Percentiles rank a stretch among this genome's conserved stretches.
Evolutionary conservation across 1,140 invertebrate genomes (phyloP).

Genomic region (Calycopis cecrops): DNA sequence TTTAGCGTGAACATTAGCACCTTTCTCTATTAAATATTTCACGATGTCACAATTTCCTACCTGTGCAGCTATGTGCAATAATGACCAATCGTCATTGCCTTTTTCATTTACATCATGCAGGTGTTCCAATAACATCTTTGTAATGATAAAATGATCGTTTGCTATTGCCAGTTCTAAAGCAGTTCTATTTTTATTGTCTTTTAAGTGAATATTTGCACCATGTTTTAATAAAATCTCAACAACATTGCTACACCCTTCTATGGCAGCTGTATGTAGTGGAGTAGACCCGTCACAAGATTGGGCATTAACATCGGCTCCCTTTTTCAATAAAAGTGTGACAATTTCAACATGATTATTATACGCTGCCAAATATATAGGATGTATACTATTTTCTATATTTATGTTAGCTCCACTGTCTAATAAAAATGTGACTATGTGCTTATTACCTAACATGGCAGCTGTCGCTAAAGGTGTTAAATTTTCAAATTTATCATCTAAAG

Average conservation of each 20-base stretch:
- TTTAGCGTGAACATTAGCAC: slow-evolving; percentile 9
- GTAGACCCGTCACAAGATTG: background rate
- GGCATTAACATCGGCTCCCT: background rate
- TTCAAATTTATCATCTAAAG: background rate
- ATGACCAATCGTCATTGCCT: slow-evolving; percentile 9
- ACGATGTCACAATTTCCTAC: slow-evolving; percentile 5
- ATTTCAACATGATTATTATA: slow-evolving; percentile 4
- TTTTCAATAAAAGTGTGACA: background rate
- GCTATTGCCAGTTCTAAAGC: background rate
- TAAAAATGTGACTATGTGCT: background rate
- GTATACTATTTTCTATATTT: background rate
- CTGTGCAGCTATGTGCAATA: slow-evolving; percentile 10
- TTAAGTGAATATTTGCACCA: background rate
- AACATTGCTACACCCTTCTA: background rate
- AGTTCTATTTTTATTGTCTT: slow-evolving; percentile 1
- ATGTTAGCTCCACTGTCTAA: background rate
- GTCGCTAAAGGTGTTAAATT: background rate
- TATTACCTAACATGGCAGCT: background rate
- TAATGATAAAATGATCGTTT: background rate
- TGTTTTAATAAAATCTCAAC: background rate
- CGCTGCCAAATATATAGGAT: slow-evolving; percentile 3
- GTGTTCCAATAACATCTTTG: background rate
- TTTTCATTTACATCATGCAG: background rate
- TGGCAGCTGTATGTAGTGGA: background rate
- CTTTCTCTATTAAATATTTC: slow-evolving; percentile 5